Evolutionary conservation across 2,888 invertebrate species (phyloP).

Genomic region (Hypsopygia costalis): DNA sequence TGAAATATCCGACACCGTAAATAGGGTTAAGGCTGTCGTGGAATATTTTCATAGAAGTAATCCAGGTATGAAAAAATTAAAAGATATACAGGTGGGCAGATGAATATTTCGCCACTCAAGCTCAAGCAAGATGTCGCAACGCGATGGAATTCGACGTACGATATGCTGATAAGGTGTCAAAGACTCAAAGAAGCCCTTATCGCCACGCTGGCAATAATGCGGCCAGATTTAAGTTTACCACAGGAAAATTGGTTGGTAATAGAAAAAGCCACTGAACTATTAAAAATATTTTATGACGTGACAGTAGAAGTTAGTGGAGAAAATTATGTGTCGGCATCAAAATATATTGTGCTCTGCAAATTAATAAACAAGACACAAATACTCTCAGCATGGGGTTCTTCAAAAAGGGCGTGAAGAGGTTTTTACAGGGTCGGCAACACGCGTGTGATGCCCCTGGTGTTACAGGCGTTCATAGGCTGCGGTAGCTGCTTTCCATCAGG

Average conservation of each 20-base stretch:
- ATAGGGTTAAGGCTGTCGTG: constrained; percentile 12
- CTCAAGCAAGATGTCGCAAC: constrained; percentile 25
- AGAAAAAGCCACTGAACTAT: constrained; percentile 10
- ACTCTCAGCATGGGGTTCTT: too few relatives aligned
- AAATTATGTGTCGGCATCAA: constrained; percentile 17
- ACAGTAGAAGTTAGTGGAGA: constrained; percentile 21
- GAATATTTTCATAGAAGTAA: constrained; percentile 21
- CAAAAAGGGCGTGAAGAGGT: too few relatives aligned
- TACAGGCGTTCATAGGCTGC: too few relatives aligned
- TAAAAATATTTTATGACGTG: constrained; percentile 20
- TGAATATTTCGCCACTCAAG: constrained; percentile 17
- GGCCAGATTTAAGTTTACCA: constrained; percentile 14
- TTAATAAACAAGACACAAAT: constrained; percentile 14
- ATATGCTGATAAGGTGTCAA: constrained; percentile 18
- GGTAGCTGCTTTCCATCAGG: too few relatives aligned
- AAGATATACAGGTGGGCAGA: constrained; percentile 14
- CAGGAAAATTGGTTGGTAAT: constrained; percentile 17
- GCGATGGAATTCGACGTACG: constrained; percentile 26
- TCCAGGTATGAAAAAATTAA: constrained; percentile 14
- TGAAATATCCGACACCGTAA: constrained; percentile 11
- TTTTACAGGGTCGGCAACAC: too few relatives aligned
- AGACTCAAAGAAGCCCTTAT: constrained; percentile 21
- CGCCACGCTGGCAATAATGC: constrained; percentile 19
- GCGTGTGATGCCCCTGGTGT: too few relatives aligned
- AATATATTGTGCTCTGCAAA: constrained; percentile 18